A percentile compares a stretch with the other conserved stretches of the same genome.
phyloP scores from a whole-genome alignment of 2,888 invertebrate genomes.

The Drosophila pegasa region DNA sequence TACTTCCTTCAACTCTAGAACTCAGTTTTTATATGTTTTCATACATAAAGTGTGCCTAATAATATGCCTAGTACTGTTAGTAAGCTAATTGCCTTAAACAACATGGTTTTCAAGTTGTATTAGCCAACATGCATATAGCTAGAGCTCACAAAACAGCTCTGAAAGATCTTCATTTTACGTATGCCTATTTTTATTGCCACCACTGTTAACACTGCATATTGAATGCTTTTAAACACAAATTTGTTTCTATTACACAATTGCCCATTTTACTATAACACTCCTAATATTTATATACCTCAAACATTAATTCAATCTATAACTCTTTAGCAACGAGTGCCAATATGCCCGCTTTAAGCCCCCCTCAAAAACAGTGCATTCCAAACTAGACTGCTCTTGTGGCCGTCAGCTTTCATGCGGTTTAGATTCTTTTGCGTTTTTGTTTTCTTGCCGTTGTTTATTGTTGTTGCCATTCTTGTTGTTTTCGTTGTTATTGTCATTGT shows the following conservation, averaged over 20 bases:
- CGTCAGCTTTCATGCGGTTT: constrained; percentile 56
- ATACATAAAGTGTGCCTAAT: not conserved
- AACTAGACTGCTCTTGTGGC: constrained; percentile 42
- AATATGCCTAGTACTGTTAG: not conserved
- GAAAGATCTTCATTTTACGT: not conserved
- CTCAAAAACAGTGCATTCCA: not conserved
- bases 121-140: not conserved
- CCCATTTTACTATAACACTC: too few species aligned
- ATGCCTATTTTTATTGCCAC: not conserved
- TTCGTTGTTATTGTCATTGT: constrained; percentile 21
- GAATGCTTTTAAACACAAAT: too few species aligned
- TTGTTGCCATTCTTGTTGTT: constrained; percentile 20
- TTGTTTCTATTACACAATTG: too few species aligned
- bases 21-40: too few species aligned
- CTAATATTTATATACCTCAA: not conserved
- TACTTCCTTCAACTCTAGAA: too few species aligned
- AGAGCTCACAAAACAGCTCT: not conserved
- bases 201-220: not conserved
- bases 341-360: not conserved
- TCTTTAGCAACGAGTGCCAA: not conserved
- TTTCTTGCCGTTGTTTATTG: constrained; percentile 10
- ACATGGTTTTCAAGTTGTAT: not conserved
- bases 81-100: not conserved
- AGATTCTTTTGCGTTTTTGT: constrained; percentile 50
- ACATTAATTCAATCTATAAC: not conserved